Conservation (phyloP, 1,140 invertebrate species). For the Tribolium castaneum region DNA sequence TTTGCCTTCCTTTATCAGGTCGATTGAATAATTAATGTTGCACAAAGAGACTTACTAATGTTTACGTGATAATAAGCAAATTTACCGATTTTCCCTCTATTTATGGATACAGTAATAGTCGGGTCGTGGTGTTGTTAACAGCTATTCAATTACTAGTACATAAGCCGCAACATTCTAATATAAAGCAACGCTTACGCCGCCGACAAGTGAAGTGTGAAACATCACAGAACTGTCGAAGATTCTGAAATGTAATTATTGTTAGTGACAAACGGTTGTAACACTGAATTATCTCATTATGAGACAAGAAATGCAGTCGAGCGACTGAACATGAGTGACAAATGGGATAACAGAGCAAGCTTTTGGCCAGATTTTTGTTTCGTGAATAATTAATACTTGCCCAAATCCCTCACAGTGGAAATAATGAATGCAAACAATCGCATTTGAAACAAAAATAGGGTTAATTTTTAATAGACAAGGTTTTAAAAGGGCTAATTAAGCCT, state of each 20-base stretch:
- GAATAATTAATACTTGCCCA: background rate
- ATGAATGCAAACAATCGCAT: background rate
- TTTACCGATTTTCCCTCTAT: background rate
- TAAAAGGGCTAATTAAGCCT: background rate
- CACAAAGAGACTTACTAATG: background rate
- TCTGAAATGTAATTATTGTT: background rate
- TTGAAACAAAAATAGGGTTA: too few species aligned
- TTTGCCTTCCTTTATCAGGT: background rate
- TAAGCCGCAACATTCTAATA: slow-evolving; percentile 19
- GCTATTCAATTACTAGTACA: slow-evolving; percentile 13
- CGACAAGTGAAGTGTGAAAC: slow-evolving; percentile 6
- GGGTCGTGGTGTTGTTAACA: slow-evolving; percentile 4
- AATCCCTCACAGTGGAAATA: too few species aligned
- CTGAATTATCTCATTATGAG: background rate
- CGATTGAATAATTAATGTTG: background rate
- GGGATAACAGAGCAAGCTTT: background rate
- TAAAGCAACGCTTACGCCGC: slow-evolving; percentile 12
- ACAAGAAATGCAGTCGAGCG: background rate
- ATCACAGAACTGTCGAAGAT: slow-evolving; percentile 17
- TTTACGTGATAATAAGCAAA: background rate
- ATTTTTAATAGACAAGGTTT: background rate
- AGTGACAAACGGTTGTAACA: background rate
- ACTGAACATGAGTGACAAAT: too few species aligned
- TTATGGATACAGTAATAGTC: slow-evolving; percentile 1
- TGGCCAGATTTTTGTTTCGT: background rate